Conservation (phyloP, 2,797 vertebrate genomes). For the Agapornis canus region DNA sequence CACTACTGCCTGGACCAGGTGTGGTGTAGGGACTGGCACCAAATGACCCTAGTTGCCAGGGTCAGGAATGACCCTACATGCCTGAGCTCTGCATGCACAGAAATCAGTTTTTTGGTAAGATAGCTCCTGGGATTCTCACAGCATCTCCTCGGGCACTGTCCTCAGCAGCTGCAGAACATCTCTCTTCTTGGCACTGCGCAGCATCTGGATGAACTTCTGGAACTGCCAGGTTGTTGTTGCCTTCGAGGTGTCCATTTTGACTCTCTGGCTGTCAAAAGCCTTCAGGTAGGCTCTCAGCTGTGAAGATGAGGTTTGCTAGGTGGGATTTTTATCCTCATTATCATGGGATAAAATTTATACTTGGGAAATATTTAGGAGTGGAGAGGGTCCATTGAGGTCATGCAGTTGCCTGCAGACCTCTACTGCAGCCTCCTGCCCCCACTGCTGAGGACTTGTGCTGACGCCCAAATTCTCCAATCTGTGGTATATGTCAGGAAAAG, state of each 20-base stretch:
- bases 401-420: background rate
- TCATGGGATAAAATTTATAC: rapidly evolving
- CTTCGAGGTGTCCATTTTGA: background rate
- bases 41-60: rapidly evolving
- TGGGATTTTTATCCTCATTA: background rate
- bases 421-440: background rate
- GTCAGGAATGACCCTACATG: background rate
- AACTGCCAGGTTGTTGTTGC: background rate
- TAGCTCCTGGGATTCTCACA: constrained; percentile 34
- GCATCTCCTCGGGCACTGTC: background rate
- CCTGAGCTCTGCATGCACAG: rapidly evolving
- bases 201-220: constrained; percentile 55
- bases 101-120: background rate
- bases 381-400: background rate
- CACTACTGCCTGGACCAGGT: background rate
- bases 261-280: background rate
- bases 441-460: background rate
- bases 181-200: constrained; percentile 50
- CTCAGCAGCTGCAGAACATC: constrained; percentile 68
- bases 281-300: constrained; percentile 67
- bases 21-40: background rate
- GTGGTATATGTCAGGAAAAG: background rate
- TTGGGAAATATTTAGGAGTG: rapidly evolving
- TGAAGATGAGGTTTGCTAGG: background rate
- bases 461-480: background rate